phyloP scores from a whole-genome alignment of 2,113 vertebrate species.

The mouse (Mus musculus) region GRCm39 chr6:87332501-87333000 shows the following conservation, averaged over 20 bases:
- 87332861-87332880: background rate
- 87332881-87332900: background rate
- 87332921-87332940: background rate
- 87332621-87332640: conserved; percentile 55
- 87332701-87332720: background rate
- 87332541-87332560: background rate
- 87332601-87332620: background rate
- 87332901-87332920: background rate
- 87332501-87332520: background rate
- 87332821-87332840: background rate
- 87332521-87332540: background rate
- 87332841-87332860: background rate
- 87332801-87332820: background rate
- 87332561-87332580: background rate
- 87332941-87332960: background rate
- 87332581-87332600: background rate
- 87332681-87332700: background rate
- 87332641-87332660: conserved; percentile 14
- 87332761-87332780: background rate
- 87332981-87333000: too few species aligned
- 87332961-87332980: background rate
- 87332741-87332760: background rate
- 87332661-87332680: background rate
- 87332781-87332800: background rate
- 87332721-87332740: conserved; percentile 15